Conservation (phyloP, 2,113 vertebrate species). For the Puntigrus tetrazona region DNA sequence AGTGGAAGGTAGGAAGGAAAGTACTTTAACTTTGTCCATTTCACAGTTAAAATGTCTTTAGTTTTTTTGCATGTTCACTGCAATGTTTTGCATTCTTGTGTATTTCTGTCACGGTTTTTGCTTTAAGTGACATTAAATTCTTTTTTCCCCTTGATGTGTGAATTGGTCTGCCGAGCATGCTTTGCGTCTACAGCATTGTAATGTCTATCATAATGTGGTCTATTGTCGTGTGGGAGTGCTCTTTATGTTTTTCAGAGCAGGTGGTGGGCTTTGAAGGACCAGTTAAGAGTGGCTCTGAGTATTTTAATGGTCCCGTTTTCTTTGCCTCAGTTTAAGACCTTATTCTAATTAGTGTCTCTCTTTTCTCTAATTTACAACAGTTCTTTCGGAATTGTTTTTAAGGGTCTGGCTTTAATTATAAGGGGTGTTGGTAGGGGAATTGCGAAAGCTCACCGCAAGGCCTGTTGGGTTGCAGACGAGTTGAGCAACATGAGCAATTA, state of each 20-base stretch:
- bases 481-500: conserved; percentile 60
- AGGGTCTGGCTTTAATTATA: conserved; percentile 62
- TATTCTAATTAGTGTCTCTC: conserved; percentile 62
- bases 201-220: conserved; percentile 19
- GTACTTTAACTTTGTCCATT: background rate
- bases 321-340: conserved; percentile 55
- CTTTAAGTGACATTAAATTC: conserved; percentile 11
- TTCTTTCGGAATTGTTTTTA: conserved; percentile 60
- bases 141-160: background rate
- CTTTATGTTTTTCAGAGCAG: conserved; percentile 43
- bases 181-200: conserved; percentile 27
- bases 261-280: conserved; percentile 52
- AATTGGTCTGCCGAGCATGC: background rate
- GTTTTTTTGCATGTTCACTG: background rate
- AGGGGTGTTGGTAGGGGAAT: conserved; percentile 42
- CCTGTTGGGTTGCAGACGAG: conserved; percentile 53
- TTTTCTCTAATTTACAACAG: conserved; percentile 60
- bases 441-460: conserved; percentile 53
- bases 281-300: conserved; percentile 50
- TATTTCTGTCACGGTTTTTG: conserved; percentile 4
- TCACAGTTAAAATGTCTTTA: background rate
- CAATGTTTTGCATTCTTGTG: background rate
- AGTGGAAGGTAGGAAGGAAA: background rate
- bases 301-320: conserved; percentile 55
- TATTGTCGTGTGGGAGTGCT: conserved; percentile 35